phyloP scores from a whole-genome alignment of 2,888 invertebrate genomes.

The Empis livida region DNA sequence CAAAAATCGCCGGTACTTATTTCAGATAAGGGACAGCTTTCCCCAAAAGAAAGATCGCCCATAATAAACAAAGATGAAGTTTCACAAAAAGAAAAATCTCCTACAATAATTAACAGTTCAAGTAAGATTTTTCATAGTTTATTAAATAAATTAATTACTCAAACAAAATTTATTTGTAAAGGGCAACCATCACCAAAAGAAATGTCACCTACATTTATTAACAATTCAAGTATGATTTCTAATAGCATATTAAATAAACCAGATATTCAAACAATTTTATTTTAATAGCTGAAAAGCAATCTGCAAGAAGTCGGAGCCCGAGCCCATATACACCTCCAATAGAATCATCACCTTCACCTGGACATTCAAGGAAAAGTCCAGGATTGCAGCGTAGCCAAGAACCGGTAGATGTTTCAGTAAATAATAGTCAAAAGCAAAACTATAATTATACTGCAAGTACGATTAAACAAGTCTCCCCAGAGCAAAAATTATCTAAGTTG shows the following conservation, averaged over 20 bases:
- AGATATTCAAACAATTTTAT: not conserved
- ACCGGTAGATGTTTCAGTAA: slow-evolving; percentile 23
- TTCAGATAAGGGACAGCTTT: not conserved
- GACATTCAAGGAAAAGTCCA: slow-evolving; percentile 6
- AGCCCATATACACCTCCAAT: slow-evolving; percentile 6
- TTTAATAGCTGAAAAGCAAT: not conserved
- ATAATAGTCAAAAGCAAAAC: slow-evolving; percentile 24
- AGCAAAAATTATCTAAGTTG: slow-evolving; percentile 2
- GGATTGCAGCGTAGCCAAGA: slow-evolving; percentile 30
- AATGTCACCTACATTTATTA: not conserved
- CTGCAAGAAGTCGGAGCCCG: not conserved
- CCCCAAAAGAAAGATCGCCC: slow-evolving; percentile 1
- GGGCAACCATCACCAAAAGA: not conserved
- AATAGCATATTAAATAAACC: no score
- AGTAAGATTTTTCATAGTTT: not conserved
- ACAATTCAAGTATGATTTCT: not conserved
- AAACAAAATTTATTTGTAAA: no score
- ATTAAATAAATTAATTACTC: no score
- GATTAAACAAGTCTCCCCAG: slow-evolving; percentile 8
- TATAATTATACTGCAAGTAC: slow-evolving; percentile 21
- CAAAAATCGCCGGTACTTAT: slow-evolving; percentile 1
- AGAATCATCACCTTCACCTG: slow-evolving; percentile 5
- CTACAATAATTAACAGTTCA: slow-evolving; percentile 4
- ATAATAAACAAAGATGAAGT: slow-evolving; percentile 1
- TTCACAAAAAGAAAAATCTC: not conserved